Conservation (phyloP, 2,113 vertebrate species). For the Tursiops truncatus region DNA sequence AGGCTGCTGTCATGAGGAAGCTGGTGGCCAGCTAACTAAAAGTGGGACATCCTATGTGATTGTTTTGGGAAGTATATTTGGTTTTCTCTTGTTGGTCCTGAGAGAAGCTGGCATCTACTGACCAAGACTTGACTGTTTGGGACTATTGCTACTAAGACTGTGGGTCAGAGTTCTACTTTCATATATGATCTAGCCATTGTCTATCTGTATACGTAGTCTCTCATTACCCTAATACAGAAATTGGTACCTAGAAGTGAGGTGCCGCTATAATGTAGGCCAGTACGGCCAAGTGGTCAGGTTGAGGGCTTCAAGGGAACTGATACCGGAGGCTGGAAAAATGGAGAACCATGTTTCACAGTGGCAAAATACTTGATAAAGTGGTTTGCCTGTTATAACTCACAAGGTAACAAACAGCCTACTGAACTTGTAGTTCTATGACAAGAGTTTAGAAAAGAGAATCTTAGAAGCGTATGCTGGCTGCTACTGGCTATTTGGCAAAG, state of each 20-base stretch:
- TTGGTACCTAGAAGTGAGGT: background rate
- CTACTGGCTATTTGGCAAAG: background rate
- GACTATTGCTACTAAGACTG: background rate
- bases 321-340: background rate
- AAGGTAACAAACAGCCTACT: background rate
- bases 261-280: background rate
- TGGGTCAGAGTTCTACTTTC: background rate
- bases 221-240: background rate
- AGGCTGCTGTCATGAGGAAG: background rate
- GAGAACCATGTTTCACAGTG: background rate
- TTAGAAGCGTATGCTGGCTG: background rate
- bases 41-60: background rate
- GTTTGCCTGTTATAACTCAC: background rate
- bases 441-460: background rate
- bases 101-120: background rate
- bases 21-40: background rate
- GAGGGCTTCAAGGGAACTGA: background rate
- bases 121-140: background rate
- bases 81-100: background rate
- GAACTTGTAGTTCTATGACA: background rate
- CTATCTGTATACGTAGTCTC: background rate
- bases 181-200: background rate
- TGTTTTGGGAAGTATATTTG: background rate
- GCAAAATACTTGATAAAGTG: background rate
- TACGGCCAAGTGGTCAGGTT: background rate